Conservation (phyloP, 2,113 vertebrate species). For the Oryzias curvinotus region DNA sequence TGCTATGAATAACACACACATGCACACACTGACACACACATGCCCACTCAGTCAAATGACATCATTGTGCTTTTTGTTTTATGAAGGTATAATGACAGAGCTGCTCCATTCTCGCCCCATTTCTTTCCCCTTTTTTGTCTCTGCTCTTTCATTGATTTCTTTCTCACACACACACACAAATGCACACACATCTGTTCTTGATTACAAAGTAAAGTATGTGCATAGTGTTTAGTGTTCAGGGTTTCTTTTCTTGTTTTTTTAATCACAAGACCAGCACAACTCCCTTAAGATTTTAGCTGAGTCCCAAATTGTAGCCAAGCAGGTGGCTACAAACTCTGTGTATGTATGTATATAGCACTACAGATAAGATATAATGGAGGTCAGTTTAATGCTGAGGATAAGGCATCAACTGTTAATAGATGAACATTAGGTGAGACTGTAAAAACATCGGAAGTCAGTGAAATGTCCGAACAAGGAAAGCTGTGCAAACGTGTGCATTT, state of each 20-base stretch:
- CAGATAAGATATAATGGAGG: too few relatives aligned
- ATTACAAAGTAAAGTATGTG: constrained; percentile 69
- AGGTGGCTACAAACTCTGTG: constrained; percentile 49
- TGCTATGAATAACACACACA: constrained; percentile 54
- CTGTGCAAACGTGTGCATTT: too few relatives aligned
- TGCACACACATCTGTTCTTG: constrained; percentile 60
- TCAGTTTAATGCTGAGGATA: too few relatives aligned
- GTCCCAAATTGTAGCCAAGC: constrained; percentile 48
- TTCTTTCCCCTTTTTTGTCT: constrained; percentile 17
- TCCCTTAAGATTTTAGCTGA: constrained; percentile 46
- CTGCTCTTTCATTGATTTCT: constrained; percentile 13
- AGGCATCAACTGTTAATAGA: too few relatives aligned
- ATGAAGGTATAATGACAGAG: constrained; percentile 74
- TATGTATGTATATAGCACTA: neutral
- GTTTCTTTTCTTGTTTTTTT: constrained; percentile 26
- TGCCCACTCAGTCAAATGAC: constrained; percentile 59
- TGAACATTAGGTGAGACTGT: too few relatives aligned
- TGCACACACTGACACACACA: constrained; percentile 21
- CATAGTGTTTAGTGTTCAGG: constrained; percentile 55
- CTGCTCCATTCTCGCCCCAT: constrained; percentile 23
- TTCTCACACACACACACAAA: constrained; percentile 15
- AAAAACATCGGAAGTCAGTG: too few relatives aligned
- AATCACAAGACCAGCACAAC: constrained; percentile 54
- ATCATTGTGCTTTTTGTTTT: constrained; percentile 69
- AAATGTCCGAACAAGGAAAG: too few relatives aligned